These are phyloP conservation scores for Sycophila texana DNA, from an alignment of 2,888 invertebrate species.

Conservation along the genomic window DNA sequence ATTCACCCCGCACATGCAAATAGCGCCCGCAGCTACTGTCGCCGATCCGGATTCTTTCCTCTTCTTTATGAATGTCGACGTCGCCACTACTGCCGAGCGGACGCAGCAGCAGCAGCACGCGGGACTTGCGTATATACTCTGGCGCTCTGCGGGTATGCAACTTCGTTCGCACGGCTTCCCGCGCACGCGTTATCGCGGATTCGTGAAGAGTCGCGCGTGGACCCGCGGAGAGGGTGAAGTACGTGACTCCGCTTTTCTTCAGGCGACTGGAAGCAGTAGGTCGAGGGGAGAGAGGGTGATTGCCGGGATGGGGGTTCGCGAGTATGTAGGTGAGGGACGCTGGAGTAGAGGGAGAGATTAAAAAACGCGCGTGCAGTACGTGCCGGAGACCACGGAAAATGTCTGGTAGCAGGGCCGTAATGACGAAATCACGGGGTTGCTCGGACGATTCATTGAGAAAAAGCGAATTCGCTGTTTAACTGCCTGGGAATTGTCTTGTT, in stretches of 20 bases:
- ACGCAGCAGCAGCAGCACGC: background rate
- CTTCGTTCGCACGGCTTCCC: no score
- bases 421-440: background rate
- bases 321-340: background rate
- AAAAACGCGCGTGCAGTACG: no score
- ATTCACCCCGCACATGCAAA: background rate
- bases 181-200: no score
- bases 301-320: background rate
- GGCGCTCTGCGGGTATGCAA: background rate
- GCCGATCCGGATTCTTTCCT: conserved; percentile 1
- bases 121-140: background rate
- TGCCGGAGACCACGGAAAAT: background rate
- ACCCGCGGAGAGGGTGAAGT: no score
- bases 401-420: background rate
- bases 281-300: no score
- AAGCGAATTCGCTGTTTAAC: no score
- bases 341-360: no score
- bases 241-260: no score
- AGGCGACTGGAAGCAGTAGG: no score
- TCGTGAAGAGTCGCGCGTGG: no score
- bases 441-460: no score
- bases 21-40: background rate
- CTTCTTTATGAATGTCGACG: background rate
- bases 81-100: background rate
- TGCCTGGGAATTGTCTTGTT: no score